Evolutionary conservation across 2,797 vertebrate species (phyloP).

Genomic region (Parauchenoglanis punctatus): DNA sequence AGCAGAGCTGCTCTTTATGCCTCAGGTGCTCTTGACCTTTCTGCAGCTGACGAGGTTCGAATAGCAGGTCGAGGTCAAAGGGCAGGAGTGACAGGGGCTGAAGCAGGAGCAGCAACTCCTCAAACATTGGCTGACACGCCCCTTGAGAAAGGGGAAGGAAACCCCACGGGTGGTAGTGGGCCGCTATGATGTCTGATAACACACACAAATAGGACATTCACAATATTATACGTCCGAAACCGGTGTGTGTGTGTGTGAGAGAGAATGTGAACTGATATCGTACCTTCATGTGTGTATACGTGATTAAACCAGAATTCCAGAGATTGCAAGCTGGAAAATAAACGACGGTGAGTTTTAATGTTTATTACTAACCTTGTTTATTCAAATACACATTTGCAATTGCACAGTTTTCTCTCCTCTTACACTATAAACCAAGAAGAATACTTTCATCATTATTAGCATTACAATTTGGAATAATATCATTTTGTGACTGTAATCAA

Average conservation of each 20-base stretch:
- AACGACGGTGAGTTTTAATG: background rate
- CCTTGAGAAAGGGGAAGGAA: constrained; percentile 88
- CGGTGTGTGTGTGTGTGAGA: background rate
- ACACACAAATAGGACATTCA: constrained; percentile 10
- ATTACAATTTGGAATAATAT: background rate
- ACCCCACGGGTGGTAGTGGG: constrained; percentile 89
- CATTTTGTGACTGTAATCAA: background rate
- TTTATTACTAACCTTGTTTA: background rate
- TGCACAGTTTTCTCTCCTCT: background rate
- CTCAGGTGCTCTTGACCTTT: constrained; percentile 87
- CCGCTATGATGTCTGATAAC: constrained; percentile 82
- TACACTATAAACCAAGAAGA: background rate
- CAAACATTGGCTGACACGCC: constrained; percentile 84
- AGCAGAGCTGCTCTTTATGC: constrained; percentile 88
- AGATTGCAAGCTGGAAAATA: constrained; percentile 83
- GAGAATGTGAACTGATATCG: background rate
- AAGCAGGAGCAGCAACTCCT: constrained; percentile 91
- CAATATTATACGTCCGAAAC: background rate
- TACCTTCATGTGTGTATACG: constrained; percentile 94
- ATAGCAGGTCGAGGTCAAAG: constrained; percentile 92
- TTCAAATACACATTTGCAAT: background rate
- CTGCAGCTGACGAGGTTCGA: constrained; percentile 88
- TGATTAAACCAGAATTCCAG: constrained; percentile 98
- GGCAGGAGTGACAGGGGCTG: constrained; percentile 94
- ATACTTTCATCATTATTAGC: background rate